phyloP scores from a whole-genome alignment of 1,140 invertebrate species.

The Apis florea region DNA sequence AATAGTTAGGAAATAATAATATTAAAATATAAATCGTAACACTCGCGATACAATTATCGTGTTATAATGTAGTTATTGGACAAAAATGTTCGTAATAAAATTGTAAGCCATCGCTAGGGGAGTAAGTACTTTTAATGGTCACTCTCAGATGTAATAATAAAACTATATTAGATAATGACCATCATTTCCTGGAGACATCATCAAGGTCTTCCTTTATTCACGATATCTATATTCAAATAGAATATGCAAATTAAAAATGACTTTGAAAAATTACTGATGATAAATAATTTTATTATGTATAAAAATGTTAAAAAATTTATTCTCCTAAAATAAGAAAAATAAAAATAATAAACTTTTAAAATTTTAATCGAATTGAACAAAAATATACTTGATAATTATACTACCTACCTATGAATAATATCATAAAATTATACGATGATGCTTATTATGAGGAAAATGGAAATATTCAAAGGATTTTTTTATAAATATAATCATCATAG shows the following conservation, averaged over 20 bases:
- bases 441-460: background rate
- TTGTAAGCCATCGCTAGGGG: conserved; percentile 27
- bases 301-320: background rate
- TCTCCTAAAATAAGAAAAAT: too few relatives aligned
- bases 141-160: conserved; percentile 66
- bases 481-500: conserved; percentile 58
- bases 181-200: conserved; percentile 64
- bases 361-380: background rate
- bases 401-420: background rate
- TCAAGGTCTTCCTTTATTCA: background rate
- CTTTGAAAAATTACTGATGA: too few relatives aligned
- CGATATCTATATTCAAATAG: background rate
- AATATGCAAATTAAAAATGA: background rate
- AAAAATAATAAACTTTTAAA: background rate
- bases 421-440: background rate
- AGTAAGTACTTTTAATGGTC: conserved; percentile 63
- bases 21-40: background rate
- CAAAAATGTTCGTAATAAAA: conserved; percentile 16
- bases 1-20: background rate
- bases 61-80: background rate
- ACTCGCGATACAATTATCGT: background rate
- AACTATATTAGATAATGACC: conserved; percentile 73
- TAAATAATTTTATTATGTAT: too few relatives aligned
- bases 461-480: conserved; percentile 38
- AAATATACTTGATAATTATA: background rate